These are phyloP conservation scores for Ectobius pallidus DNA, from an alignment of 2,888 invertebrate genomes.

Conservation along the genomic window DNA sequence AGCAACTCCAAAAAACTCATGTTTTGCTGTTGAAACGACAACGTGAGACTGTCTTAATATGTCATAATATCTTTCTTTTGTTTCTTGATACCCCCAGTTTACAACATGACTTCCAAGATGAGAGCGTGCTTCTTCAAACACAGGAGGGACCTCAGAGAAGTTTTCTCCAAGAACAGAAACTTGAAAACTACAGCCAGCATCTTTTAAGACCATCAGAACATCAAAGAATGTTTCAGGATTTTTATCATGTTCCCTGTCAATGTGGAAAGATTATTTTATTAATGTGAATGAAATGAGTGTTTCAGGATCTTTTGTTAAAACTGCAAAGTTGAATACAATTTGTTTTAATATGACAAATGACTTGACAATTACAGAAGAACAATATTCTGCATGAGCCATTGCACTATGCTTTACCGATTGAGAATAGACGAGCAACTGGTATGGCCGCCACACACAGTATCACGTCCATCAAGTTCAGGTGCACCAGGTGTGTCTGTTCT, in stretches of 20 bases:
- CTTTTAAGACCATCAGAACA: constrained; percentile 58
- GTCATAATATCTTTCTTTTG: constrained; percentile 63
- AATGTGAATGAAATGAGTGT: no score
- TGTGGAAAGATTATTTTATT: not conserved
- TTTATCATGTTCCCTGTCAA: constrained; percentile 74
- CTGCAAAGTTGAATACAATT: no score
- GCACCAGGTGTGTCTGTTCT: no score
- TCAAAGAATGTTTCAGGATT: constrained; percentile 69
- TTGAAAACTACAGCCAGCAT: constrained; percentile 61
- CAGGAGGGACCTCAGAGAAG: constrained; percentile 64
- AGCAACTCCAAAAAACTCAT: constrained; percentile 79
- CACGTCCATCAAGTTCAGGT: no score
- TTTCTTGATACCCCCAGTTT: constrained; percentile 65
- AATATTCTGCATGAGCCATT: no score
- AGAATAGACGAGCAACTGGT: no score
- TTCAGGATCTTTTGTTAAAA: no score
- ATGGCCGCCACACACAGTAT: no score
- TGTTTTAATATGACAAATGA: no score
- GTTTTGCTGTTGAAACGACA: constrained; percentile 73
- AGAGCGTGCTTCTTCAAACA: constrained; percentile 62
- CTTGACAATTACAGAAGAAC: no score
- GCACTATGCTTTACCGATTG: no score
- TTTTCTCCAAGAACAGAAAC: constrained; percentile 68
- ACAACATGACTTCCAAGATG: constrained; percentile 58
- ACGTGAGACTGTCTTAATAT: constrained; percentile 65